phyloP scores from a whole-genome alignment of 2,113 vertebrate species.

The Mirza zaza region DNA sequence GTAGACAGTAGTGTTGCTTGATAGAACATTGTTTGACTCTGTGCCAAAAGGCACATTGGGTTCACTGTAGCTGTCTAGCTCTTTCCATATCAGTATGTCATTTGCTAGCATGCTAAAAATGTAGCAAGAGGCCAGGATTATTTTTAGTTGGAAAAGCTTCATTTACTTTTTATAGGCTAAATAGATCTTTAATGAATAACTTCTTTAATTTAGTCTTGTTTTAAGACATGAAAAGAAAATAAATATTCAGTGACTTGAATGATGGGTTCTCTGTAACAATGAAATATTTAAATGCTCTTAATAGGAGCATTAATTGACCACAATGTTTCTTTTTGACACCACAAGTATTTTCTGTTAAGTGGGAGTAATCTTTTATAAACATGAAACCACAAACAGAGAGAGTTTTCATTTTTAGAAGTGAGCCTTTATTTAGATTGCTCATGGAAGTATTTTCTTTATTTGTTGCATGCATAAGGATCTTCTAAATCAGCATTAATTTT shows the following conservation, averaged over 20 bases:
- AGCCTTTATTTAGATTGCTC: slow-evolving; percentile 7
- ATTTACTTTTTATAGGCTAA: slow-evolving; percentile 54
- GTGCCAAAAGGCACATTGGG: slow-evolving; percentile 36
- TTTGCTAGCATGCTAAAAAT: slow-evolving; percentile 67
- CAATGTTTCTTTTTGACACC: slow-evolving; percentile 55
- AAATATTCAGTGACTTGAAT: slow-evolving; percentile 68
- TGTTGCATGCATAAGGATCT: neutral
- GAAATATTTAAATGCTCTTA: slow-evolving; percentile 68
- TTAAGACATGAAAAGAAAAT: slow-evolving; percentile 48
- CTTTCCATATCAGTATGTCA: slow-evolving; percentile 35
- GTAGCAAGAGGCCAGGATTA: slow-evolving; percentile 45
- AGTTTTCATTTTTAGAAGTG: slow-evolving; percentile 47
- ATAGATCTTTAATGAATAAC: slow-evolving; percentile 64
- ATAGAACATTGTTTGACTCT: slow-evolving; percentile 60
- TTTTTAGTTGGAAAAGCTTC: slow-evolving; percentile 72
- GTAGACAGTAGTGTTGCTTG: slow-evolving; percentile 57
- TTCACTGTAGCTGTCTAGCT: slow-evolving; percentile 48
- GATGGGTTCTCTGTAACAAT: slow-evolving; percentile 61
- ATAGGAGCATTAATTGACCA: slow-evolving; percentile 59
- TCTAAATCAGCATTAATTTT: slow-evolving; percentile 41
- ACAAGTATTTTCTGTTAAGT: slow-evolving; percentile 57
- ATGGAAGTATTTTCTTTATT: slow-evolving; percentile 8
- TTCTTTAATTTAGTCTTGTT: slow-evolving; percentile 66
- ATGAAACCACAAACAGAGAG: slow-evolving; percentile 3
- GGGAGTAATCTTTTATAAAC: slow-evolving; percentile 39